Evolutionary conservation across 2,113 vertebrate species (phyloP).

Genomic region (Phainopepla nitens): DNA sequence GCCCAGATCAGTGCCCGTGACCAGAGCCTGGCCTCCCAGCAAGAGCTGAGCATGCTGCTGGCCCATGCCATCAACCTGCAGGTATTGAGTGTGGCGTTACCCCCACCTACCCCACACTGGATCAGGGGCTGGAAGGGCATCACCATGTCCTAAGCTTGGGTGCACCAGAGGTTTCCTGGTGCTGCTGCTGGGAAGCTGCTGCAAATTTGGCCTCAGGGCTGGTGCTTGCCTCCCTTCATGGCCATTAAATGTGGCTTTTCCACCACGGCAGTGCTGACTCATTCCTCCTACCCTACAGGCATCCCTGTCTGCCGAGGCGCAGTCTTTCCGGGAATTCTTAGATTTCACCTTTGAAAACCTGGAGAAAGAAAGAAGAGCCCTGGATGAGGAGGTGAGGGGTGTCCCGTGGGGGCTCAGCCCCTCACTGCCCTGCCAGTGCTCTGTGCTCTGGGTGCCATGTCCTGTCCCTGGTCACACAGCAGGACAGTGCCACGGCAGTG

Average conservation of each 20-base stretch:
- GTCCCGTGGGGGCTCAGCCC: not conserved
- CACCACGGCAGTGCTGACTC: not conserved
- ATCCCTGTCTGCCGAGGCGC: not conserved
- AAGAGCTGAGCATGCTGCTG: conserved; percentile 72
- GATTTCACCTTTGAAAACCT: conserved; percentile 33
- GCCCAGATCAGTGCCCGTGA: conserved; percentile 46
- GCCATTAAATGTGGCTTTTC: not conserved
- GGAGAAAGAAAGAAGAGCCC: conserved; percentile 37
- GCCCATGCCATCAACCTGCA: conserved; percentile 68
- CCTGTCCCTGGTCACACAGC: not conserved
- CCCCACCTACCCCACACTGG: not conserved
- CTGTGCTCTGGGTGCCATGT: not conserved
- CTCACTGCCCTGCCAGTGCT: rapidly evolving
- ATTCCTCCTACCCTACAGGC: conserved; percentile 6
- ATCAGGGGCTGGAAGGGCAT: not conserved
- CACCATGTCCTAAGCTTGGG: not conserved
- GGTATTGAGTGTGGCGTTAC: conserved; percentile 61
- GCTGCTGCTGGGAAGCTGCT: not conserved
- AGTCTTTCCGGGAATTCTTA: conserved; percentile 25
- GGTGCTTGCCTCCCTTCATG: not conserved
- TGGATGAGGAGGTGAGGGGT: conserved; percentile 61
- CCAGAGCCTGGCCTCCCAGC: conserved; percentile 70
- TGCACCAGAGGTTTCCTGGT: not conserved
- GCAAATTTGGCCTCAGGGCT: not conserved
- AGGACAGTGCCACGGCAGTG: not conserved